Percentiles rank a stretch among this genome's conserved stretches.
Evolutionary conservation across 2,113 vertebrate species (phyloP).

Genomic region (Thamnaconus septentrionalis): DNA sequence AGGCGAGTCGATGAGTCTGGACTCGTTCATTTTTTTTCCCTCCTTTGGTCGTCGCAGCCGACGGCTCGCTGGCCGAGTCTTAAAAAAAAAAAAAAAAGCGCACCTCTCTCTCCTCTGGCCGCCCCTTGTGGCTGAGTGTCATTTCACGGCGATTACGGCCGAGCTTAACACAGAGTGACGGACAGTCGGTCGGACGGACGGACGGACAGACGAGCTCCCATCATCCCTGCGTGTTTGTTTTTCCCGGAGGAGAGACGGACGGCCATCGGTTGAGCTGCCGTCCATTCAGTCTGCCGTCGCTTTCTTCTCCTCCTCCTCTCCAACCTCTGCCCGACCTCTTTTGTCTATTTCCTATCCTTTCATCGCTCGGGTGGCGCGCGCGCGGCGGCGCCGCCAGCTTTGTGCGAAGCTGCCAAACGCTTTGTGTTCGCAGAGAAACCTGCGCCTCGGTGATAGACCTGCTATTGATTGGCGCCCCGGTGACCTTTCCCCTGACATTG

Average conservation of each 20-base stretch:
- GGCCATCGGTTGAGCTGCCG: conserved; percentile 49
- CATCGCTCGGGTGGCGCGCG: no score
- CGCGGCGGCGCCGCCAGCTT: background rate
- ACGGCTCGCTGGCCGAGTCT: conserved; percentile 65
- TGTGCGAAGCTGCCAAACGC: conserved; percentile 4
- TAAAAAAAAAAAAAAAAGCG: conserved; percentile 16
- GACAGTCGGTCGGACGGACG: conserved; percentile 27
- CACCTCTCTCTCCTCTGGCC: conserved; percentile 42
- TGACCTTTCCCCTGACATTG: conserved; percentile 21
- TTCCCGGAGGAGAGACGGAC: conserved; percentile 34
- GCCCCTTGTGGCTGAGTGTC: conserved; percentile 57
- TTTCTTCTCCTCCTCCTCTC: conserved; percentile 20
- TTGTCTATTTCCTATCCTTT: no score
- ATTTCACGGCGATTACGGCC: conserved; percentile 75
- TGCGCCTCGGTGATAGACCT: conserved; percentile 1
- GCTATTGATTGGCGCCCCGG: conserved; percentile 8
- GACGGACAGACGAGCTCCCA: conserved; percentile 13
- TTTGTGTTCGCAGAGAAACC: conserved; percentile 7
- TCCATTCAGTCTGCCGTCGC: conserved; percentile 40
- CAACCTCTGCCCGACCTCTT: background rate
- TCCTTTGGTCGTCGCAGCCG: conserved; percentile 9
- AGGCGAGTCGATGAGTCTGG: no score
- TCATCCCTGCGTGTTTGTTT: conserved; percentile 51
- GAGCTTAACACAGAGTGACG: conserved; percentile 74
- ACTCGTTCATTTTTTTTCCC: no score